Evolutionary conservation across 2,888 invertebrate species (phyloP), one percentile per base, ranked within the genome.

Genomic region (Polydrusus pterygomalis): DNA sequence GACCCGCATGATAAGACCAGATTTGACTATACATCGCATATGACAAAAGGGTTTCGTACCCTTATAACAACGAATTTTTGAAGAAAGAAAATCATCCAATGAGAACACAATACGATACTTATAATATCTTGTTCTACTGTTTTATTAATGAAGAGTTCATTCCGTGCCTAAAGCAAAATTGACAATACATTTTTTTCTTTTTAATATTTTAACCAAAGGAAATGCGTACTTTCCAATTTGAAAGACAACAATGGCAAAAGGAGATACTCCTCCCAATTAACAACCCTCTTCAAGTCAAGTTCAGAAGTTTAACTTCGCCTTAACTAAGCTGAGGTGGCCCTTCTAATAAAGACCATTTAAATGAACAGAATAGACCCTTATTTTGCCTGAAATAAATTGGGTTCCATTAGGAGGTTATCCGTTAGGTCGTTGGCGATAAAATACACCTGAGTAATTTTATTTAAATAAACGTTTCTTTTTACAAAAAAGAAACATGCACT

Each of bases 201-300:
- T 34, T 3, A 10, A 34, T 10, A 34, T 7, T 34, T 7, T 34
- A 34, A 1, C 34, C 7, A 34, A 10, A 34, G 1, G 9, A 43
- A 43, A 43, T 43, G 43, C 43, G 5, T 3, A 43, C n/a, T 43
- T 43, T 43, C n/a, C 3, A 25, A 43, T 51, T 18, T 9, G 1
- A 30, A n/a, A n/a, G 54, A 30, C n/a, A 54, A 54, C 54, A 30
- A n/a, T 54, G 7, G 25, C 30, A 54, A 25, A 54, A 25, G 25
- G 25, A 54, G n/a, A 13, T 30, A 30, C 54, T 25, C 30, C 54
- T 11, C 25, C 54, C 30, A 30, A 54, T 54, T 54, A 54, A n/a
- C 54, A n/a, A 25, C 54, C 54, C 25, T 30, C 54, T 25, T 54
- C 30, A n/a, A 54, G 54, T 30, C 54, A 54, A 30, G 25, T 54